These are phyloP conservation scores for Linnaemya vulpina DNA, from an alignment of 2,888 invertebrate species.

Conservation along the genomic window DNA sequence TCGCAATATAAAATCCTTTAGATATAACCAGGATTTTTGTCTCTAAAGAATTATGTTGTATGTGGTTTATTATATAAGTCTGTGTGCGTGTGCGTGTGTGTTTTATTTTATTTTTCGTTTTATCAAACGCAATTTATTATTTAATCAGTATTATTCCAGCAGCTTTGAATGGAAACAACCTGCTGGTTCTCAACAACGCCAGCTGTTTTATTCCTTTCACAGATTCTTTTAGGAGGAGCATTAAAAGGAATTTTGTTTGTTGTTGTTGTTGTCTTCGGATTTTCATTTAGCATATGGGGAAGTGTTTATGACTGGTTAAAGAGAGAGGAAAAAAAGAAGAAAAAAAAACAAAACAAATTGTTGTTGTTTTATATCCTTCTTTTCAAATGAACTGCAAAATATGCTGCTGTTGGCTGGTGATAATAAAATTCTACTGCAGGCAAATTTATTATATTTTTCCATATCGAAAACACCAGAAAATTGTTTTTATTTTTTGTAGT, in stretches of 20 bases:
- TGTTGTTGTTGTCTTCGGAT: neutral
- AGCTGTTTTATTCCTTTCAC: constrained; percentile 21
- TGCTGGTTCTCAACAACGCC: constrained; percentile 29
- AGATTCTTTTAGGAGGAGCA: neutral
- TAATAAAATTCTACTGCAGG: neutral
- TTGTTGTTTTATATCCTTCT: neutral
- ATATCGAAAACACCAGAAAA: too few species aligned
- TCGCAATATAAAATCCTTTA: constrained; percentile 26
- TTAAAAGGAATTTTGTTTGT: neutral
- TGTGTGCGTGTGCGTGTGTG: too few species aligned
- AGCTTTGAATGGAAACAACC: constrained; percentile 26
- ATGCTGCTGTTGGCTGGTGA: neutral
- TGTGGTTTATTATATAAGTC: too few species aligned
- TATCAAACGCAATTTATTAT: constrained; percentile 50
- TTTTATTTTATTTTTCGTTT: constrained; percentile 11
- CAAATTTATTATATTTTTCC: too few species aligned
- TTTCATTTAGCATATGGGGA: neutral
- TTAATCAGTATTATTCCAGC: constrained; percentile 42
- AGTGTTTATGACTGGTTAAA: neutral
- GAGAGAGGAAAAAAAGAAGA: too few species aligned
- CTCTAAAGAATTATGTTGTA: neutral
- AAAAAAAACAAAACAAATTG: neutral
- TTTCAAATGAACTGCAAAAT: neutral
- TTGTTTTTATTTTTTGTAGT: neutral
- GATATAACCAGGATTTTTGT: constrained; percentile 22